Evolutionary conservation across 2,113 vertebrate genomes (phyloP), one percentile per base, ranked within the genome.

Genomic region (Osmerus eperlanus): DNA sequence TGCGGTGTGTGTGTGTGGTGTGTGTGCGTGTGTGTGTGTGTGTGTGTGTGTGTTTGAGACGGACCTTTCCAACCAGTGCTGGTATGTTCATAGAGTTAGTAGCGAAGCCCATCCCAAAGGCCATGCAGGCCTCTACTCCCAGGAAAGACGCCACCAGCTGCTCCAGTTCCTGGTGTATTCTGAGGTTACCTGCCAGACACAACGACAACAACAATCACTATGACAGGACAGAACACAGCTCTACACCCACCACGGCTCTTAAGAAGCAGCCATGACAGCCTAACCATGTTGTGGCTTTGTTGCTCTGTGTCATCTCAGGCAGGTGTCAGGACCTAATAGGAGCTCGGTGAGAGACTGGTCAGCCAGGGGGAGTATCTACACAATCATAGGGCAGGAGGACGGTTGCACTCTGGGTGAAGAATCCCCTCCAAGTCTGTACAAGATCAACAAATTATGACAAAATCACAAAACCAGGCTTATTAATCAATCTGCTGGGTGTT

Each of bases 71-170:
- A 83, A 96, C 95, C 52, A 98, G 88, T 71, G 94, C 94, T 63
- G 96, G 95, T 67, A 98, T 97, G 86, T 97, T 98, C 93, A 95
- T 97, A 0, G 95, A 94, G 85, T 97, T 98, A 41, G 95, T 96
- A 78, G 96, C 96, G 32, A 97, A 98, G 66, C 96, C 96, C 96
- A 98, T 98, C 32, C 96, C 95, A 73, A 94, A 96, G 4, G 90
- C 88, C 94, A 97, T 93, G 54, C 92, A 89, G 13, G 94, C 92
- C 84, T 98, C 94, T 2, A 95, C 93, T 54, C 92, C 91, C 25
- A 97, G 89, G 85, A 97, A 97, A 29, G 62, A 80, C 29, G 95
- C 94, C 75, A 97, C 91, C 5, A 96, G 93, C 18, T 92, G 81
- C 75, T 98, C 96, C 77, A 98, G 82, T 64, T 96, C 94, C 78